A percentile compares a stretch with the other conserved stretches of the same genome.
These are phyloP conservation scores for Cylas formicarius DNA, from an alignment of 1,140 invertebrate genomes.

Conservation along the genomic window DNA sequence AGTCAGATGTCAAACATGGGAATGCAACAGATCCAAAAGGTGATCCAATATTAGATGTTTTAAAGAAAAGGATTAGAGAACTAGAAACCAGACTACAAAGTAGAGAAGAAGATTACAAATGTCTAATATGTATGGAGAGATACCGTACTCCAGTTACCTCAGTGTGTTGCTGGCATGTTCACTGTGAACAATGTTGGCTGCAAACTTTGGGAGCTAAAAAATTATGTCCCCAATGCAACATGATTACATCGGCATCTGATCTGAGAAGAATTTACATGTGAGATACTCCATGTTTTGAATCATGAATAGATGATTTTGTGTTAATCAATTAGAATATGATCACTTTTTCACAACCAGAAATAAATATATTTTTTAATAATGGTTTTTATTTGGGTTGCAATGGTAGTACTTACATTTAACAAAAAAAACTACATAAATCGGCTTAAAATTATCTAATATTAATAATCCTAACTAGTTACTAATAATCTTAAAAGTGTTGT, in stretches of 20 bases:
- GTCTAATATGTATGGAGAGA: slow-evolving; percentile 81
- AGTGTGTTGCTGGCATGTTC: slow-evolving; percentile 92
- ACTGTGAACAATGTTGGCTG: slow-evolving; percentile 91
- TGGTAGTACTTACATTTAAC: too few species aligned
- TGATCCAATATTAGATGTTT: slow-evolving; percentile 64
- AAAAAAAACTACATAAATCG: neutral
- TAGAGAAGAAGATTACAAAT: slow-evolving; percentile 59
- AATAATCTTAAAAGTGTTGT: too few species aligned
- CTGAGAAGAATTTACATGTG: slow-evolving; percentile 84
- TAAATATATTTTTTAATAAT: too few species aligned
- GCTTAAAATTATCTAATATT: neutral
- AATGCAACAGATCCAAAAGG: slow-evolving; percentile 35
- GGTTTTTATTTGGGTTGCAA: too few species aligned
- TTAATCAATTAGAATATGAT: slow-evolving; percentile 1
- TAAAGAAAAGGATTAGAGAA: slow-evolving; percentile 62
- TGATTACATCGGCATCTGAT: slow-evolving; percentile 83
- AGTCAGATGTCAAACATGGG: slow-evolving; percentile 1
- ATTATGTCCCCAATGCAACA: slow-evolving; percentile 90
- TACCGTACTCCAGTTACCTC: slow-evolving; percentile 89
- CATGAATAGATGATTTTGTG: neutral
- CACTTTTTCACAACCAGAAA: too few species aligned
- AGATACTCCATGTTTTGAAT: slow-evolving; percentile 36
- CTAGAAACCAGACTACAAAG: slow-evolving; percentile 48
- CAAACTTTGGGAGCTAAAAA: slow-evolving; percentile 85
- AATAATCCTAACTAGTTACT: neutral